Evolutionary conservation across 2,113 vertebrate genomes (phyloP).

Genomic region (Aix galericulata): DNA sequence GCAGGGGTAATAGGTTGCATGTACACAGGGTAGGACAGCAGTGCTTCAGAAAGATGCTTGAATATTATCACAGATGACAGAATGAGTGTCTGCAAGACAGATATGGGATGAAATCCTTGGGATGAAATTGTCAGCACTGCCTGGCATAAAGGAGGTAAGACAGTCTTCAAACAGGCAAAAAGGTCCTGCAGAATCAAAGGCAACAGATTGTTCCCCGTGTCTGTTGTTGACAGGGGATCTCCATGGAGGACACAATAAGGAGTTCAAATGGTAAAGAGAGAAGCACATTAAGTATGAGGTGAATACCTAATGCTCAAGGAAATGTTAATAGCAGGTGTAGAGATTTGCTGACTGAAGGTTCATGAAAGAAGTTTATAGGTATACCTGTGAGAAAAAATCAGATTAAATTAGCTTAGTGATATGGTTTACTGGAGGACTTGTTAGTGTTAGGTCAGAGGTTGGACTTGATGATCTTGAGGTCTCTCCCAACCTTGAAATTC

Average conservation of each 20-base stretch:
- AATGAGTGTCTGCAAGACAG: neutral
- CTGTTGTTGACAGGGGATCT: neutral
- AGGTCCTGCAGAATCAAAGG: neutral
- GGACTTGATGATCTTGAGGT: too few species aligned
- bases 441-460: too few species aligned
- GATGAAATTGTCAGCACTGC: too few species aligned
- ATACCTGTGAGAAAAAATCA: neutral
- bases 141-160: neutral
- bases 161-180: neutral
- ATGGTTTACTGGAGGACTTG: too few species aligned
- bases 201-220: neutral
- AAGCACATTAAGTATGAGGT: neutral
- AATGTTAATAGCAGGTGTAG: neutral
- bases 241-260: neutral
- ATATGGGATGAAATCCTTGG: neutral
- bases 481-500: too few species aligned
- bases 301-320: neutral
- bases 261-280: neutral
- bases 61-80: neutral
- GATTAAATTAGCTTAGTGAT: too few species aligned
- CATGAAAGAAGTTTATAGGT: neutral
- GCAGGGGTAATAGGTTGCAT: neutral
- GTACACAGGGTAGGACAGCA: neutral
- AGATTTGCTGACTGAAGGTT: neutral
- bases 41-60: rapidly evolving